Base-by-base conservation (phyloP, 2,888 invertebrate species). In the Hirtodrosophila alboralis region DNA sequence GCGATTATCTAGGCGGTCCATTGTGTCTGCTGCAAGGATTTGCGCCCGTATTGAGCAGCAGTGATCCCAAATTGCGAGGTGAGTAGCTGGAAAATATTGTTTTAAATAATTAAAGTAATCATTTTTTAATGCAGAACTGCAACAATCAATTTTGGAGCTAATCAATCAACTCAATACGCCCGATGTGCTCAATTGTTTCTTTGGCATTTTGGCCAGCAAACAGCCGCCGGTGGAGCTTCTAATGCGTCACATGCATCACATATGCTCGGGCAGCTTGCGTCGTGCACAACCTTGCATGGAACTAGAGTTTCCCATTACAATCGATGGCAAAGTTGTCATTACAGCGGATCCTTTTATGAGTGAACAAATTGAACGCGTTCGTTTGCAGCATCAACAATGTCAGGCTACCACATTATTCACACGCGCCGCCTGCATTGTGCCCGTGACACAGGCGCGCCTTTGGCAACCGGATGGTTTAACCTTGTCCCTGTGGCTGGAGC, bases 131-230 rank as follows among this genome's bases (percentile, higher is more conserved):
- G 14, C 88, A 94, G 95, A 94, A 58, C 89, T 95, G 10, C 95
- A 94, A 71, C 92, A 92, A 73, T 93, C 93, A 40, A 91, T 94
- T 45, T 88, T 95, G 33, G 94, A 94, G 86, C 91, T 95, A 41
- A 91, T 95, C 31, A 91, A 91, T 10, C 89, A 91, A 40, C 60
- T 91, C 1, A 90, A 90, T 58, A 88, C 90, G 0, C 90, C 91
- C 0, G 90, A 91, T 43, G 81, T 88, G 1, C 89, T 95, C 59
- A 91, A 92, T 4, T 90, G 91, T 9, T 93, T 93, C 83, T 91
- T 95, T 56, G 91, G 92, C 16, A 91, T 94, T 69, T 92, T 94
- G 80, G 92, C 93, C 67, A 91, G 90, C 9, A 87, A 91, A 27
- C 89, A 91, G 36, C 92, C 93, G 1, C 93, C 93, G 0, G 89